Evolutionary conservation across 2,888 invertebrate species (phyloP).

Genomic region (Phyllotreta striolata): DNA sequence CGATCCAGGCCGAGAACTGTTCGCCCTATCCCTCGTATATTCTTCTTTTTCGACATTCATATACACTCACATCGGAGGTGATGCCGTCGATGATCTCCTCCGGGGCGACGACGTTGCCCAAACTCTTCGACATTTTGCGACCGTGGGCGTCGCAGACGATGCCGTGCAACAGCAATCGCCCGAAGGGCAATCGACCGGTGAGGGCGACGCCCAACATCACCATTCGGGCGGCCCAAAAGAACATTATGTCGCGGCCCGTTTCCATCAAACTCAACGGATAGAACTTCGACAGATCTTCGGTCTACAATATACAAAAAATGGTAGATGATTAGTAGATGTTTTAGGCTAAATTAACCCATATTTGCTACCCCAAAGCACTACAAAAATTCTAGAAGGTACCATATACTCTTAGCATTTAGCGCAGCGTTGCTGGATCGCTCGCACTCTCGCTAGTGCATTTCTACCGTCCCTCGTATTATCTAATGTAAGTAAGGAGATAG

Average conservation of each 20-base stretch:
- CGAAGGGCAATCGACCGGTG: conserved; percentile 86
- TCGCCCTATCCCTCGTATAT: no score
- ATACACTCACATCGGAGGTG: conserved; percentile 80
- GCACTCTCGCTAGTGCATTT: no score
- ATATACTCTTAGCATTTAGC: no score
- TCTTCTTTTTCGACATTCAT: no score
- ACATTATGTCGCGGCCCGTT: conserved; percentile 97
- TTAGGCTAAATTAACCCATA: no score
- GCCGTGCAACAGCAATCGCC: conserved; percentile 93
- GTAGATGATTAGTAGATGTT: no score
- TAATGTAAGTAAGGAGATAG: no score
- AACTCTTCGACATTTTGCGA: conserved; percentile 98
- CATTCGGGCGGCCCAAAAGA: conserved; percentile 99
- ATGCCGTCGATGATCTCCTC: conserved; percentile 93
- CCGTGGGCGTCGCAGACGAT: conserved; percentile 98
- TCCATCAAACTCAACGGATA: conserved; percentile 94
- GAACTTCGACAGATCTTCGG: conserved; percentile 61
- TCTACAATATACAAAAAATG: conserved; percentile 57
- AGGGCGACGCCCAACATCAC: conserved; percentile 95
- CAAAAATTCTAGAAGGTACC: no score
- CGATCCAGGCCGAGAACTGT: no score
- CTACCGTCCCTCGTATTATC: no score
- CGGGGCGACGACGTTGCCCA: conserved; percentile 98
- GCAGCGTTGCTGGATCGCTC: no score
- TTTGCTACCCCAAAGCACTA: neutral